Evolutionary conservation across 1,140 invertebrate species (phyloP), one percentile per base, ranked within the genome.

Genomic region (Drosophila auraria): DNA sequence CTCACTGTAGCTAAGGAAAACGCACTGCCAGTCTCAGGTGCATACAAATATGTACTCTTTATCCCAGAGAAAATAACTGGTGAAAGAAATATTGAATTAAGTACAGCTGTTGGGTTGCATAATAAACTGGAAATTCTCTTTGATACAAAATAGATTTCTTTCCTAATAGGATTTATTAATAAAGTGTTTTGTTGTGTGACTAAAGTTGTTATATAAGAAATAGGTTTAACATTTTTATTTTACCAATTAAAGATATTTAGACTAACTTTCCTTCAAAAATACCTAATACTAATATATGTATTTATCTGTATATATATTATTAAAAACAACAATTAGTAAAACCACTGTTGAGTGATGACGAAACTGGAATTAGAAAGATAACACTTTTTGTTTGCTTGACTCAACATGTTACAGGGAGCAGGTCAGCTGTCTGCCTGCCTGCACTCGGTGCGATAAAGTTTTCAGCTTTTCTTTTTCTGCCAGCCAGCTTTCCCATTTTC

Each of bases 11-110:
- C 23, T 25, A 6, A 70, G 40, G n/a, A 49, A 68, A 54, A 40
- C 61, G 50, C 62, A 71, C n/a, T 71, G 42, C 50, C 14, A 38
- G 23, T 30, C 8, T 60, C 74, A 78, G 66, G 53, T 82, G 74
- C 66, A 72, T 44, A 38, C 45, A 30, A 73, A 59, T 49, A 17
- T 36, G 20, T 30, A 14, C 25, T 15, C 27, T 15, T 27, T 7
- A 30, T 36, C 9, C 8, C 54, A 23, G 50, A 20, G 33, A 33
- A 30, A 64, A 33, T 15, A 27, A 27, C 25, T n/a, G 25, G 1
- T 59, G 27, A 27, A 40, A 15, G 33, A 20, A 49, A 36, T 27
- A 66, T 66, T 9, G 47, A 49, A 66, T 65, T 45, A 56, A 5
- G 7, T 38, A 56, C 17, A 56, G 17, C 17, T 38, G 7, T 56